Percentiles rank a stretch among this genome's conserved stretches.
Conservation (phyloP, 2,113 vertebrate genomes). For the Echinops telfairi region DNA sequence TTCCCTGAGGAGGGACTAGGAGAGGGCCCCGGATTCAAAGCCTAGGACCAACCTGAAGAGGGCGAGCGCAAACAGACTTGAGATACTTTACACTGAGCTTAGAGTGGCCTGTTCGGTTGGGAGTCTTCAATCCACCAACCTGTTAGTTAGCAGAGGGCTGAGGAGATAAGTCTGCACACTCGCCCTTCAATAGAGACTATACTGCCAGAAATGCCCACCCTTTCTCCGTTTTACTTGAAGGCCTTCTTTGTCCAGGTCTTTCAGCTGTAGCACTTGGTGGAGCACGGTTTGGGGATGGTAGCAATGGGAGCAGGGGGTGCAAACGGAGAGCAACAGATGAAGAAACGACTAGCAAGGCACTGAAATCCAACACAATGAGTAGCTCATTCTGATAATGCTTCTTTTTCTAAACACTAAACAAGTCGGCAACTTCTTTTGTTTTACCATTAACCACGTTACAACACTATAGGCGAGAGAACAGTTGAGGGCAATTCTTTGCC, state of each 20-base stretch:
- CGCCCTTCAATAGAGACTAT: background rate
- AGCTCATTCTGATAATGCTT: slow-evolving; percentile 8
- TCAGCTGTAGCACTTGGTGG: background rate
- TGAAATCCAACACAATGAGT: slow-evolving; percentile 29
- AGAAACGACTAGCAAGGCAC: slow-evolving; percentile 39
- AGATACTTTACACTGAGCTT: slow-evolving; percentile 35
- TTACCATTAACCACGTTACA: slow-evolving; percentile 14
- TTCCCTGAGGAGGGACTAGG: background rate
- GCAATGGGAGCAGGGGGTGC: background rate
- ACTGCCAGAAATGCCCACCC: background rate
- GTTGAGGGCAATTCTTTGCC: slow-evolving; percentile 30
- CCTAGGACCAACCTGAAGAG: background rate
- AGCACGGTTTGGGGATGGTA: background rate
- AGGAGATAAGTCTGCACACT: background rate
- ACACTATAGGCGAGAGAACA: slow-evolving; percentile 28
- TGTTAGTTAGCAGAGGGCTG: background rate
- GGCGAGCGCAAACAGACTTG: slow-evolving; percentile 8
- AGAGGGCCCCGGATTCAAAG: background rate
- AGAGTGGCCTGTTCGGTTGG: background rate
- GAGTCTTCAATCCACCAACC: too few species aligned
- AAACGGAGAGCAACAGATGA: slow-evolving; percentile 16
- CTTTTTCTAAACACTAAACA: slow-evolving; percentile 50
- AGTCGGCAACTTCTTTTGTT: slow-evolving; percentile 23
- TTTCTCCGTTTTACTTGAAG: slow-evolving; percentile 1
- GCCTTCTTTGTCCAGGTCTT: slow-evolving; percentile 24